Percentiles rank a stretch among this genome's conserved stretches.
phyloP scores from a whole-genome alignment of 2,113 vertebrate species.

The Galemys pyrenaicus region DNA sequence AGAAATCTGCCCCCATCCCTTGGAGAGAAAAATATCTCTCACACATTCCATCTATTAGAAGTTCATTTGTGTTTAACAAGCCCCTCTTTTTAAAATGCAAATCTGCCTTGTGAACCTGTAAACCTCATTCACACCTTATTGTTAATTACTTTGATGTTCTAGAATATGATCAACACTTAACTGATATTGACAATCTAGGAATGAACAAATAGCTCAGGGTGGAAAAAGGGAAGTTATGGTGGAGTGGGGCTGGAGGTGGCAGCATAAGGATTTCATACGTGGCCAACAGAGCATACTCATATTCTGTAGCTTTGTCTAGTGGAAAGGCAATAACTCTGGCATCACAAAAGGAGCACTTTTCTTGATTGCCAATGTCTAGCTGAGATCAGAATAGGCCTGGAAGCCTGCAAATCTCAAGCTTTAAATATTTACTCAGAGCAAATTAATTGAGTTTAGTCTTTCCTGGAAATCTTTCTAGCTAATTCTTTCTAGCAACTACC shows the following conservation, averaged over 20 bases:
- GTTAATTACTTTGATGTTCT: constrained; percentile 74
- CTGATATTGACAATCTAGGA: constrained; percentile 71
- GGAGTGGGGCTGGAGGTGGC: not conserved
- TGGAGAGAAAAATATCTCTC: constrained; percentile 40
- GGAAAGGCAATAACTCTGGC: not conserved
- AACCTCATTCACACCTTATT: constrained; percentile 78
- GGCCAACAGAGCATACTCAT: not conserved
- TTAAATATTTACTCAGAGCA: constrained; percentile 48
- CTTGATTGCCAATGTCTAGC: not conserved
- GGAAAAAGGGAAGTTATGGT: not conserved
- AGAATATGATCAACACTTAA: constrained; percentile 78
- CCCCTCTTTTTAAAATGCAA: constrained; percentile 77
- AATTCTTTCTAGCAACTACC: not conserved
- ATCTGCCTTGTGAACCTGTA: constrained; percentile 72
- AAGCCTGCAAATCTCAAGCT: constrained; percentile 9
- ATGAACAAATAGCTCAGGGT: constrained; percentile 65
- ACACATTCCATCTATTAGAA: constrained; percentile 71
- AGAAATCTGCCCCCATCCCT: not conserved
- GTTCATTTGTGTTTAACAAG: constrained; percentile 77
- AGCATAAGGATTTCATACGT: not conserved
- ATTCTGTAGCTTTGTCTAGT: not conserved
- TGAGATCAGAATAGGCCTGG: constrained; percentile 27
- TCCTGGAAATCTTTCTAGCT: constrained; percentile 34
- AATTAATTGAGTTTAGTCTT: constrained; percentile 23
- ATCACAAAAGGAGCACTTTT: not conserved